Conservation (phyloP, 2,888 invertebrate genomes). For the Xestia rhomboidea region DNA sequence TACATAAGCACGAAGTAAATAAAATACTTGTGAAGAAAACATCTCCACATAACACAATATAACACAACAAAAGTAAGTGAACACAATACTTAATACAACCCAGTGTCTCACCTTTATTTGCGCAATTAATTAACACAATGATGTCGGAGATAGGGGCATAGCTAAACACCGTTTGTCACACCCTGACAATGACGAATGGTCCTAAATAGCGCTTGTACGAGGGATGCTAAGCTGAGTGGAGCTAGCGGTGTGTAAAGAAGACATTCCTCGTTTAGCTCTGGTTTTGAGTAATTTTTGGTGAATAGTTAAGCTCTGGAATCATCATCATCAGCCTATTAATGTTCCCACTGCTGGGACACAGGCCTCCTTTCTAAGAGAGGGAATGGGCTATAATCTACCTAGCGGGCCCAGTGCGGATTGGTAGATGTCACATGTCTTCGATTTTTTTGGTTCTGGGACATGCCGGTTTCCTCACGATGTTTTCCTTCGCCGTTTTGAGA, state of each 20-base stretch:
- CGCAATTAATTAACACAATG: constrained; percentile 66
- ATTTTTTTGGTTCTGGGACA: too few relatives aligned
- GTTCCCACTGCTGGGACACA: too few relatives aligned
- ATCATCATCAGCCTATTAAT: too few relatives aligned
- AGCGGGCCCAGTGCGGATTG: too few relatives aligned
- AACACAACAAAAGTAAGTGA: constrained; percentile 10
- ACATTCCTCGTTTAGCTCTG: constrained; percentile 8
- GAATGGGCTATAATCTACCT: too few relatives aligned
- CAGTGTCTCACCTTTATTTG: constrained; percentile 53
- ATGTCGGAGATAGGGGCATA: constrained; percentile 50
- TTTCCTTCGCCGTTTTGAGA: too few relatives aligned
- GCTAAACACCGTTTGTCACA: constrained; percentile 63
- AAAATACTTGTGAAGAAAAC: not conserved
- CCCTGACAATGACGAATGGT: constrained; percentile 63
- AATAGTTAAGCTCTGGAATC: not conserved
- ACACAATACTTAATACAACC: constrained; percentile 19
- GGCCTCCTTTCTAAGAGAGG: too few relatives aligned
- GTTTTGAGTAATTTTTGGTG: not conserved
- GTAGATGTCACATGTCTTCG: too few relatives aligned
- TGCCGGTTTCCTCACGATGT: too few relatives aligned
- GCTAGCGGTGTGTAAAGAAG: not conserved
- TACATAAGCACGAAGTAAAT: rapidly evolving
- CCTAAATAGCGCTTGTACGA: constrained; percentile 31
- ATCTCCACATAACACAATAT: not conserved
- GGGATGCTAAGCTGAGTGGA: not conserved